Conservation (phyloP, 2,888 invertebrate species). For the Abrostola tripartita region DNA sequence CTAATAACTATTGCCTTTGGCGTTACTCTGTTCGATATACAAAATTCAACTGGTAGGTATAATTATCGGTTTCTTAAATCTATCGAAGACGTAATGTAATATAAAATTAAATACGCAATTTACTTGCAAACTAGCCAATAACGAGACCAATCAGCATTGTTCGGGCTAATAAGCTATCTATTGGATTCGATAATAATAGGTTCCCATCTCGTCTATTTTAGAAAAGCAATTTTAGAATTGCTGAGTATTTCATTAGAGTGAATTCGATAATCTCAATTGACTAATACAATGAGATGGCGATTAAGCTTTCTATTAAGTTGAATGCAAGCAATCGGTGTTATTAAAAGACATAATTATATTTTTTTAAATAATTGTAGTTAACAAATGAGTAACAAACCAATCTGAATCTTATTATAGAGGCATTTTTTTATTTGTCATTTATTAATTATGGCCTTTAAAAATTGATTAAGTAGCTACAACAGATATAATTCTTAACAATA, state of each 20-base stretch:
- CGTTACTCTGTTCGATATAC: slow-evolving; percentile 23
- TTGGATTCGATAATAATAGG: slow-evolving; percentile 63
- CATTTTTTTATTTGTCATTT: too few species aligned
- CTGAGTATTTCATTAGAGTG: slow-evolving; percentile 29
- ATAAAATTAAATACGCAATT: slow-evolving; percentile 70
- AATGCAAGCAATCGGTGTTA: neutral
- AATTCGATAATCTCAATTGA: slow-evolving; percentile 1
- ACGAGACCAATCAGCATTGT: slow-evolving; percentile 65
- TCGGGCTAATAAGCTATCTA: slow-evolving; percentile 60
- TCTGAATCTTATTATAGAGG: too few species aligned
- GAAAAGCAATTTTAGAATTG: slow-evolving; percentile 42
- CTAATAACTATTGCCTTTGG: slow-evolving; percentile 18
- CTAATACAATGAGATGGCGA: slow-evolving; percentile 2
- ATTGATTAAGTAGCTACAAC: too few species aligned
- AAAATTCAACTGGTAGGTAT: slow-evolving; percentile 24
- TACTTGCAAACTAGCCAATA: slow-evolving; percentile 68
- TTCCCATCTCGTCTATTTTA: slow-evolving; percentile 57
- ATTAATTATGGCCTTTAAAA: too few species aligned
- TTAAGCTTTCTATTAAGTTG: neutral
- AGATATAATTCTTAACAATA: too few species aligned
- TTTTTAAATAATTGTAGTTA: neutral
- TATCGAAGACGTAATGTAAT: slow-evolving; percentile 52
- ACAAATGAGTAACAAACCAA: too few species aligned
- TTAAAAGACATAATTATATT: neutral
- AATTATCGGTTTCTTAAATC: slow-evolving; percentile 48